Base-by-base conservation (phyloP, 1,140 invertebrate genomes). In the Pomphorhynchus laevis region DNA sequence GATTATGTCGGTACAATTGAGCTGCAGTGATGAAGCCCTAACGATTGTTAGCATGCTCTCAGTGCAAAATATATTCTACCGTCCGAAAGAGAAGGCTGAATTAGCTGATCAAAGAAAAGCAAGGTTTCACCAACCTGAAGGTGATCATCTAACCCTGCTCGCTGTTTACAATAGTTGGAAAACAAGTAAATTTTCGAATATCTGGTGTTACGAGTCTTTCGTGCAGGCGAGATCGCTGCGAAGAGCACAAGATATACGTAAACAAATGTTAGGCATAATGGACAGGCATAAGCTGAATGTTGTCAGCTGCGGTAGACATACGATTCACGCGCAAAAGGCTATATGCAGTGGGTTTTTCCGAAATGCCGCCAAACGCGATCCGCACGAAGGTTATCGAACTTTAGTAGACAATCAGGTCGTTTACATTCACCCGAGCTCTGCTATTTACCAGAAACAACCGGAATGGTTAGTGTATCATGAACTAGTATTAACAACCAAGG, bases 191-290 rank as follows among this genome's bases (percentile, higher is more conserved):
- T 93, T 91, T 57, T 84, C 76, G 1, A 86, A 80, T 54, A 76
- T 80, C 0, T 99, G 86, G 89, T 98, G 86, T 56, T 91, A 86
- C 53, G 86, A 98, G 54, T 98, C 98, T 60, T 98, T 95, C 59
- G 77, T 98, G 5, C 89, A 98, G 61, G 79, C 34, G n/a, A 59
- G 86, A 17, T 93, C 82, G 0, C 56, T 99, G 23, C 93, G 93
- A 58, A 62, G 84, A 39, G 79, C 86, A 0, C 84, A 95, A 57
- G 89, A 99, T 62, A 82, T 98, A 0, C 63, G 86, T 5, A 95
- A 98, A 62, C 89, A 98, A 56, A 58, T 99, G 44, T 58, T 95
- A 0, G 80, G 80, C 3, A 89, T 93, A 43, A 91, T 91, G 82
- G 82, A 93, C 56, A 68, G 72, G 67, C 84, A 95, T 53, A 93